Evolutionary conservation across 2,113 vertebrate species (phyloP), one percentile per base, ranked within the genome.

Genomic region (Tretioscincus oriximinensis): DNA sequence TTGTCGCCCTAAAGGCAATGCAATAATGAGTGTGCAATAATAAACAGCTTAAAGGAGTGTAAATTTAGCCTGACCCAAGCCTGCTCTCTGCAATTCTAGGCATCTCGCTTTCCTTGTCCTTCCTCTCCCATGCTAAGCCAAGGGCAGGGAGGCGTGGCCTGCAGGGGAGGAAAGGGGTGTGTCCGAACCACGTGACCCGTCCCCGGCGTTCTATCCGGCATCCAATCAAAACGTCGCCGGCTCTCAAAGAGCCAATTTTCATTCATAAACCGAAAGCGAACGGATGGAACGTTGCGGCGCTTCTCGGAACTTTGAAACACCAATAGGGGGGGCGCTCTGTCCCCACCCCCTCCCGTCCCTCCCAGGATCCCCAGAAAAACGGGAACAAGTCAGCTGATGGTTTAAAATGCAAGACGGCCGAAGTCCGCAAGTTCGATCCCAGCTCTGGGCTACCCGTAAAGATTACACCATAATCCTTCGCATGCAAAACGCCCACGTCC

Each of bases 141-240:
- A 20, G 54, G 85, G 47, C 81, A 64, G 5, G 49, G 60, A 45
- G 75, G 65, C 1, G 22, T 24, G 22, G 24, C n/a, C 28, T 76
- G 35, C 11, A 28, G 24, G 14, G 14, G 22, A 20, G 22, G n/a
- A 16, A 4, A 22, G 28, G 20, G 63, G 31, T 3, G 54, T 0
- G 8, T 45, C 14, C 14, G 0, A 79, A 76, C 80, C 88, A 86
- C 87, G 80, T 91, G 93, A 85, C 85, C 77, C 81, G 88, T 92
- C 93, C 89, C 93, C 89, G 92, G 91, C 92, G 94, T 88, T 93
- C 58, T 21, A 41, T 81, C 85, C 75, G 14, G 83, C 88, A 94
- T 90, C 95, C 94, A 95, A 95, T 95, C 77, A 90, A 63, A 75
- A 73, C 21, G 70, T 68, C 65, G 82, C 89, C 85, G 80, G 85